Evolutionary conservation across 2,797 vertebrate genomes (phyloP), one percentile per base, ranked within the genome.

Genomic region (Pseudochaenichthys georgianus): DNA sequence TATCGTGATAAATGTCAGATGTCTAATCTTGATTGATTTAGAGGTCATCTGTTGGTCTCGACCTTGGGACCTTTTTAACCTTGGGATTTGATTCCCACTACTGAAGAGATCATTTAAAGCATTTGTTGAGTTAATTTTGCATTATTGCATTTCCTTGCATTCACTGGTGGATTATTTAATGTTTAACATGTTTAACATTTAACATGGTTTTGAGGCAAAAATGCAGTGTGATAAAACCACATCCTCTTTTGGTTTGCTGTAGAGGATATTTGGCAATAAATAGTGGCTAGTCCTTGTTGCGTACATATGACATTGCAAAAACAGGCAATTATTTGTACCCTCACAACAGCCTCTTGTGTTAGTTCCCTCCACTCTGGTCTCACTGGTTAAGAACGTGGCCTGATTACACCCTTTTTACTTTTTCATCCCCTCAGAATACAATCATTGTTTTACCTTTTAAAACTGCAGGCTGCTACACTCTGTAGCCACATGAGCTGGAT

Each of bases 401-500:
- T 75, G 41, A 71, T 80, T 87, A 69, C 50, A 51, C 52, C 59
- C 51, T 41, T 74, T 80, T 83, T 75, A 52, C 77, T 87, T 87
- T 80, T 89, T 85, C 77, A 84, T 87, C 79, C 64, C 42, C n/a
- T 79, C 73, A 92, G 85, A 95, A 94, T 91, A 75, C 75, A 83
- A 31, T 80, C 84, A 90, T 94, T 94, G 94, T 94, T 91, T 75
- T 68, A 65, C 7, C 11, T 81, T 71, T 85, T 86, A 88, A 85
- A 81, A 82, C 88, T 86, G 70, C 84, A 82, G 84, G 80, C 75
- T 31, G 57, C 80, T 61, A 53, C 46, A 64, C 47, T 70, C 60
- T 46, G 47, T 43, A 48, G 81, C 78, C 82, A 80, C 88, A 92
- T 93, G 89, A 93, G 90, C 88, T 67, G 28, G 34, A 88, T 91